Evolutionary conservation across 2,888 invertebrate genomes (phyloP), one percentile per base, ranked within the genome.

Genomic region (Acanthacorydalis orientalis): DNA sequence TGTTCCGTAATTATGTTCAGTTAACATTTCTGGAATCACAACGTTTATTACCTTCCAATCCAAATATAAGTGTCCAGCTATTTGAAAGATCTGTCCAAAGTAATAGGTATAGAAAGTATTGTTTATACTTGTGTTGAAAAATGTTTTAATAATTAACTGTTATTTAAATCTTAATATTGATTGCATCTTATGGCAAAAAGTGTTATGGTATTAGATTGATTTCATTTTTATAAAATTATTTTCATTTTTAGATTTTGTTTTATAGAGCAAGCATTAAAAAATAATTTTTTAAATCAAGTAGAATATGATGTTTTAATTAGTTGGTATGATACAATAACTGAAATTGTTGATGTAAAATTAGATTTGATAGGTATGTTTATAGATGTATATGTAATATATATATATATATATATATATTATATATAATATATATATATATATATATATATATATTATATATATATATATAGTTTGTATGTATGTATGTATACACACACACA

Each of bases 1-100:
- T 87, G 35, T 92, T 93, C 64, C 92, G 93, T 68, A 83, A 84
- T 0, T 91, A 92, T 60, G 92, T 92, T 1, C 87, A 90, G 53
- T 66, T 93, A 51, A 91, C 92, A 0, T 86, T 93, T 83, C 62
- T 91, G 46, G 78, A 87, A 58, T 75, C 83, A 57, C 93, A 93
- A 61, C 77, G 75, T 1, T 65, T 62, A 4, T 57, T 61, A 49
- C 65, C 67, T 9, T 54, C 67, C 51, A 63, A 65, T 1, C 74
- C 77, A 0, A 60, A 68, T 1, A 78, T 79, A 4, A 80, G 80
- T 0, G 77, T 89, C 7, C 92, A 91, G 64, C 71, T 93, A 56
- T 87, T 91, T 77, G 93, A 93, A 62, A 70, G 93, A 44, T 92
- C 92, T 0, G 65, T 93, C 37, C 88, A 75, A 61, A 92, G 92